Evolutionary conservation across 1,140 invertebrate genomes (phyloP), one percentile per base, ranked within the genome.

Genomic region (Drosophila parvula): DNA sequence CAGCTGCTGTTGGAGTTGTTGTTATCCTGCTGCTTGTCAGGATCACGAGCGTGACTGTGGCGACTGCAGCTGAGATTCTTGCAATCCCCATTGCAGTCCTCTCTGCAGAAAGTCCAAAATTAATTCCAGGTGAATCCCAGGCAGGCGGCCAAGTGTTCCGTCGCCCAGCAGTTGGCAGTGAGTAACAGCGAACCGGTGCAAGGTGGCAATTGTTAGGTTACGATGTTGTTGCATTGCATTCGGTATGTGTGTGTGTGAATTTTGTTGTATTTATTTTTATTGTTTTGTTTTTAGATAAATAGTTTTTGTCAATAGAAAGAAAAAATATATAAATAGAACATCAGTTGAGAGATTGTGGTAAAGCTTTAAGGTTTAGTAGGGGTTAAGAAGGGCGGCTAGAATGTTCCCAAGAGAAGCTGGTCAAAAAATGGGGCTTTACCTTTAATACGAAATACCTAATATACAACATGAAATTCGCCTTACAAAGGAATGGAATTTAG

Each of bases 141-240:
- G 73, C 51, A 28, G 79, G 60, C 61, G 75, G 71, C 70, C 69
- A 75, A 89, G 80, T 81, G 85, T 84, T 89, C 73, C 71, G 69
- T 80, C 57, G 85, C 70, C 79, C 84, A 88, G 83, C 83, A 88
- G 83, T 88, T 88, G 84, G 81, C 84, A 89, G 84, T 89, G 84
- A 89, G 84, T 89, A 76, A 79, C 64, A 89, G 78, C 84, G 60
- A 79, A 84, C 85, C 80, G 53, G 50, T 71, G 59, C 84, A 90
- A 69, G 34, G 57, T 45, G 62, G 78, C 85, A 89, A 86, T 78
- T 78, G 65, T 81, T 69, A 32, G 57, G 36, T 50, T 48, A 58
- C 68, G 68, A 62, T 68, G 74, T 67, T 62, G 58, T 78, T 69
- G 62, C 63, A 85, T 79, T 65, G 48, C 62, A 69, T 78, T 56